Base-by-base conservation (phyloP, 1,140 invertebrate genomes). In the Potamilus streckersoni region DNA sequence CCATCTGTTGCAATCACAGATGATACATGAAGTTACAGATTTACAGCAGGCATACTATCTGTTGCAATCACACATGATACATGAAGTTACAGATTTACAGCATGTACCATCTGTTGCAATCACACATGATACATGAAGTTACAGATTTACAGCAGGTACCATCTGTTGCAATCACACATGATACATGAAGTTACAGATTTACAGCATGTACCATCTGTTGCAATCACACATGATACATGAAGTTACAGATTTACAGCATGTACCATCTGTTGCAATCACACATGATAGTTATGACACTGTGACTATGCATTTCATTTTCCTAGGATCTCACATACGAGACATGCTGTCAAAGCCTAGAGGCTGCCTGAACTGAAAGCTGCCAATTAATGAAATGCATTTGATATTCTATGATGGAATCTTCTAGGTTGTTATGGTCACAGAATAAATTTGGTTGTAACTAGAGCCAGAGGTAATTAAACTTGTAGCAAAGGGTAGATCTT, bases 361-460 rank as follows among this genome's bases (percentile, higher is more conserved):
- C 58, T 76, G 74, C 74, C 23, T 6, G 74, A 62, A 76, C 67
- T 27, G 19, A 58, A 55, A 66, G 64, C 20, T 31, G 64, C 27
- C 13, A 66, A 67, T 15, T 27, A 71, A 56, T 79, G 71, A 62
- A 61, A 49, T 3, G 27, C 27, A 31, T 31, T 31, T 31, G 27
- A 31, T 4, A 31, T 31, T 31, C 4, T 31, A 31, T 63, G 74
- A 23, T 79, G 77, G 76, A 62, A 59, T 14, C 68, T 62, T 61
- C 27, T 74, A 16, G 64, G 62, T 15, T 79, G 70, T 31, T 76
- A 73, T 55, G 74, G 27, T 15, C 71, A 76, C 59, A 79, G 71
- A 38, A 55, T 79, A 11, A 73, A 76, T 31, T 67, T 79, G 13
- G 62, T 49, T 67, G 61, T 73, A 23, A 76, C 57, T 80, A 58